Conservation (phyloP, 2,888 invertebrate species). For the Thalpophila matura region DNA sequence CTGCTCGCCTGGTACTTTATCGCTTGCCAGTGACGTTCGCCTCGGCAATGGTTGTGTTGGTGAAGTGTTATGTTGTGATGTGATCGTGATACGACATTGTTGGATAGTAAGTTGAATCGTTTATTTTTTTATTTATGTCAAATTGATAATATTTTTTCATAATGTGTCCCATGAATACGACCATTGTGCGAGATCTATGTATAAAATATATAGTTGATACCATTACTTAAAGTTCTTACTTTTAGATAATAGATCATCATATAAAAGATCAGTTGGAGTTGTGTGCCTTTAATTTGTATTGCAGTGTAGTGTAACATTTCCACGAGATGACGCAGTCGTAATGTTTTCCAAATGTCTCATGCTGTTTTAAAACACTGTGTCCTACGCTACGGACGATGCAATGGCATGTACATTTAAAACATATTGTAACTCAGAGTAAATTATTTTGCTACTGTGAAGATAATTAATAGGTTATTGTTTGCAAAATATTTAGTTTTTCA, state of each 20-base stretch:
- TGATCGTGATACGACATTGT: constrained; percentile 53
- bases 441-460: constrained; percentile 41
- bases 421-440: constrained; percentile 35
- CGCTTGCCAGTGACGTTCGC: constrained; percentile 44
- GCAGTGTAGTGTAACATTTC: constrained; percentile 43
- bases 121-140: constrained; percentile 60
- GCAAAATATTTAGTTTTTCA: constrained; percentile 35
- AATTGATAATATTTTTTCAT: constrained; percentile 58
- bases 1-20: constrained; percentile 34
- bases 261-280: constrained; percentile 55
- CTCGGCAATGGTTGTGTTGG: constrained; percentile 58
- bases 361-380: constrained; percentile 15
- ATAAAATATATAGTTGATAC: constrained; percentile 61
- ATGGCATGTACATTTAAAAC: constrained; percentile 21
- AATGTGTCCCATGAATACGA: constrained; percentile 56
- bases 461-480: constrained; percentile 31
- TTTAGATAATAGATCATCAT: constrained; percentile 60
- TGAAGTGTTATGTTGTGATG: constrained; percentile 58
- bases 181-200: constrained; percentile 64
- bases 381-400: constrained; percentile 8
- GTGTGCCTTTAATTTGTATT: constrained; percentile 70
- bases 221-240: constrained; percentile 58
- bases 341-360: constrained; percentile 39
- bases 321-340: constrained; percentile 32
- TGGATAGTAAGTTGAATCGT: constrained; percentile 54